These are phyloP conservation scores for Protosalanx chinensis DNA, from an alignment of 2,797 vertebrate genomes.

Conservation along the genomic window DNA sequence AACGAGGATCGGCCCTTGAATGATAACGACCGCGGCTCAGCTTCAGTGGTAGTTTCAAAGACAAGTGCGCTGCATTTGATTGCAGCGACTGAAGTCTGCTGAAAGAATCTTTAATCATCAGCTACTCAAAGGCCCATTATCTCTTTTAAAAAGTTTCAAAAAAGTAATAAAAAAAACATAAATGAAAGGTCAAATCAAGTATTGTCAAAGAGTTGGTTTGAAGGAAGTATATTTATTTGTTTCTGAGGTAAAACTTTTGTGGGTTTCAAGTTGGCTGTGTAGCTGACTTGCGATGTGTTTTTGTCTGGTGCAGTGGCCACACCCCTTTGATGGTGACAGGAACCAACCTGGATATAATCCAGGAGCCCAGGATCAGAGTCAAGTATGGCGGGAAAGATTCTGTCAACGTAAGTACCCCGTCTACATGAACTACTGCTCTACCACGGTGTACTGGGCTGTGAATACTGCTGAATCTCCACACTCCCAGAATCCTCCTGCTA, in stretches of 20 bases:
- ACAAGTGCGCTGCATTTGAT: slow-evolving; percentile 39
- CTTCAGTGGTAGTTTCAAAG: slow-evolving; percentile 47
- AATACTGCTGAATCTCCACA: background rate
- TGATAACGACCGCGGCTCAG: slow-evolving; percentile 32
- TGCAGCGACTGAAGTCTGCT: slow-evolving; percentile 42
- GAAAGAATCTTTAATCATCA: slow-evolving; percentile 58
- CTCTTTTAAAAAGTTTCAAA: slow-evolving; percentile 32
- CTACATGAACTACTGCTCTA: background rate
- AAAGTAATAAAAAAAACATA: no score
- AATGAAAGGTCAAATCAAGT: slow-evolving; percentile 5
- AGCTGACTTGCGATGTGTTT: background rate
- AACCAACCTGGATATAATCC: slow-evolving; percentile 95
- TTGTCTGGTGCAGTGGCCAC: slow-evolving; percentile 78
- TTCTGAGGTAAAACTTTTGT: slow-evolving; percentile 19
- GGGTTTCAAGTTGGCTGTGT: background rate
- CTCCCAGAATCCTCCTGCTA: background rate
- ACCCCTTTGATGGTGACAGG: slow-evolving; percentile 90
- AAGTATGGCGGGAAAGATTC: slow-evolving; percentile 93
- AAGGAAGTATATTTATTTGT: slow-evolving; percentile 26
- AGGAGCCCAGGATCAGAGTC: slow-evolving; percentile 92
- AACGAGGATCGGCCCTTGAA: slow-evolving; percentile 37
- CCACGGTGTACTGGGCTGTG: background rate
- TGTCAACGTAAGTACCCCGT: slow-evolving; percentile 83
- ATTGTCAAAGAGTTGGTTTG: slow-evolving; percentile 37
- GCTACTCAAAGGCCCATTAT: slow-evolving; percentile 52